Evolutionary conservation across 1,140 invertebrate genomes (phyloP), one percentile per base, ranked within the genome.

Genomic region (Orius laevigatus): DNA sequence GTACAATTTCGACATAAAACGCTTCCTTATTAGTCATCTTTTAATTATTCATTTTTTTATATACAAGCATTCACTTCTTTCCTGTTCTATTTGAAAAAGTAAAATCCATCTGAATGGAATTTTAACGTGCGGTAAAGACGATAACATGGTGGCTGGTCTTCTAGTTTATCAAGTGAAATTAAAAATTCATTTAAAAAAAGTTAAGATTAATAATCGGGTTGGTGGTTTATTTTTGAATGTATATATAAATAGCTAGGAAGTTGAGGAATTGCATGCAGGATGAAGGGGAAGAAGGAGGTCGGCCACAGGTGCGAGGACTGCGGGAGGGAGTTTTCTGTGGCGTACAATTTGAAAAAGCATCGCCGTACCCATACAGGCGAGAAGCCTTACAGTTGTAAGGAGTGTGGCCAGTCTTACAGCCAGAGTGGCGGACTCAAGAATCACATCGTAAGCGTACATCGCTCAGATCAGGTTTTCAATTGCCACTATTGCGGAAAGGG

Each of bases 401-500:
- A 51, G 18, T 56, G 55, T 32, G 51, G 46, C 5, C 31, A 49
- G 15, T 42, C 49, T 11, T 60, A 59, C 44, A 53, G 49, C 16
- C 73, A 75, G 3, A 71, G 55, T 34, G 55, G 55, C 15, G 53
- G 51, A 2, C 32, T 56, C 8, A 44, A 48, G 12, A 56, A 54
- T 43, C 55, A 56, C 39, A 47, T 54, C 4, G 19, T 49, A 3
- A 51, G 50, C 43, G 40, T 53, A n/a, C 55, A 56, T 38, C 42
- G 48, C 12, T 18, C 34, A 8, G 54, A 55, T 3, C 47, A 55
- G 35, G 46, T 48, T 19, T 59, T 52, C 45, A 51, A 44, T 5
- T 60, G 59, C 48, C 35, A 52, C 46, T 53, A 56, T 49, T 60
- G 59, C 43, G 52, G 49, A 5, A 88, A 91, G 66, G 74, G 78